Evolutionary conservation across 2,113 vertebrate species (phyloP).

Genomic region (Ammodytes dubius): DNA sequence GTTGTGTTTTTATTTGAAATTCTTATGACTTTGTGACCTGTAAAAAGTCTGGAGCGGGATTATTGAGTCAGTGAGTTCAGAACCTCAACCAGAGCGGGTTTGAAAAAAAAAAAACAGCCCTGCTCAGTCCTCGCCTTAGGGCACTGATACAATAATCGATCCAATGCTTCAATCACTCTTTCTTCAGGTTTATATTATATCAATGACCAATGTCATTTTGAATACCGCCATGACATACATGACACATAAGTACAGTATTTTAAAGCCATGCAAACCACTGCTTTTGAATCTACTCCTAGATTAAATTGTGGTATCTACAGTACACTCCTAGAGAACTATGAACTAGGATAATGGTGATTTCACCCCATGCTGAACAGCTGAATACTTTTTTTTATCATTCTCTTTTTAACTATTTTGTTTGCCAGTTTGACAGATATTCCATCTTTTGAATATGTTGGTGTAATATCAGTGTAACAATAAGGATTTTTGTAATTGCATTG

Average conservation of each 20-base stretch:
- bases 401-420: not conserved
- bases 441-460: not conserved
- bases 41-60: too few species aligned
- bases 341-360: not conserved
- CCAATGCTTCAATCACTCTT: not conserved
- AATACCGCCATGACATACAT: not conserved
- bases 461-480: not conserved
- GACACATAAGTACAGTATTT: not conserved
- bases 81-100: too few species aligned
- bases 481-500: not conserved
- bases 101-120: too few species aligned
- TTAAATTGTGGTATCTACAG: too few species aligned
- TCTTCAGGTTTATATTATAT: not conserved
- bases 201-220: not conserved
- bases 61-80: too few species aligned
- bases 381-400: not conserved
- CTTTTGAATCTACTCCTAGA: not conserved
- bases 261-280: not conserved
- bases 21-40: too few species aligned
- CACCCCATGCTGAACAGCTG: not conserved
- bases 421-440: not conserved
- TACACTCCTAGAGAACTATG: too few species aligned
- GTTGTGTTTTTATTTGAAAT: too few species aligned
- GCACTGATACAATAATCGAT: constrained; percentile 7
- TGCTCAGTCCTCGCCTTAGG: not conserved